Conservation (phyloP, 2,888 invertebrate genomes). For the Agrochola lota region DNA sequence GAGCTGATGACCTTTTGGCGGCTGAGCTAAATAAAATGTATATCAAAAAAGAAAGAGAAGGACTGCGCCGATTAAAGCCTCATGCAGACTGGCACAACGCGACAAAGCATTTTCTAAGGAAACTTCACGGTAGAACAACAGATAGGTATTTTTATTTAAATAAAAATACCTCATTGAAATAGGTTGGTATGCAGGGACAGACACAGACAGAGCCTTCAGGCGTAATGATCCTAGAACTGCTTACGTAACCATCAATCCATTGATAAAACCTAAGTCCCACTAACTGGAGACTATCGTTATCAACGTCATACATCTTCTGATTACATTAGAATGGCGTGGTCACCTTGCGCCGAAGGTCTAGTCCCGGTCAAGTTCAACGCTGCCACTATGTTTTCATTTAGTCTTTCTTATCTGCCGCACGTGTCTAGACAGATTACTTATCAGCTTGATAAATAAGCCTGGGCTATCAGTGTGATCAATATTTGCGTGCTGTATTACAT, state of each 20-base stretch:
- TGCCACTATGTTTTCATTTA: conserved; percentile 15
- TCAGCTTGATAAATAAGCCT: conserved; percentile 39
- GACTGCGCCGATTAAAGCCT: neutral
- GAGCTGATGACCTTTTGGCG: no score
- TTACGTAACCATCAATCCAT: neutral
- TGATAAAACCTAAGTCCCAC: neutral
- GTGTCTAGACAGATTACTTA: conserved; percentile 51
- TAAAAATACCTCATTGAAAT: neutral
- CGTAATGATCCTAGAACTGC: neutral
- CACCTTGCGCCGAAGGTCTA: conserved; percentile 65
- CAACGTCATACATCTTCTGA: conserved; percentile 21
- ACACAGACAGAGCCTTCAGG: neutral
- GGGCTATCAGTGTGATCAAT: conserved; percentile 25
- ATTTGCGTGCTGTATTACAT: conserved; percentile 23
- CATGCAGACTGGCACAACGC: no score
- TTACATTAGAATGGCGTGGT: conserved; percentile 42
- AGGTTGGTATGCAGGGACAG: no score
- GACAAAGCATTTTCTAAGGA: no score
- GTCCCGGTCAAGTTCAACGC: conserved; percentile 69
- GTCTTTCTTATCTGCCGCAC: conserved; percentile 41
- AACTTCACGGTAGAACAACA: no score
- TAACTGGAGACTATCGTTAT: neutral
- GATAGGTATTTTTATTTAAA: no score
- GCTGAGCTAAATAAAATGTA: neutral
- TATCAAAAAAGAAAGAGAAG: neutral